A percentile compares a stretch with the other conserved stretches of the same genome.
Conservation (phyloP, 2,888 invertebrate species). For the Baronia brevicornis region DNA sequence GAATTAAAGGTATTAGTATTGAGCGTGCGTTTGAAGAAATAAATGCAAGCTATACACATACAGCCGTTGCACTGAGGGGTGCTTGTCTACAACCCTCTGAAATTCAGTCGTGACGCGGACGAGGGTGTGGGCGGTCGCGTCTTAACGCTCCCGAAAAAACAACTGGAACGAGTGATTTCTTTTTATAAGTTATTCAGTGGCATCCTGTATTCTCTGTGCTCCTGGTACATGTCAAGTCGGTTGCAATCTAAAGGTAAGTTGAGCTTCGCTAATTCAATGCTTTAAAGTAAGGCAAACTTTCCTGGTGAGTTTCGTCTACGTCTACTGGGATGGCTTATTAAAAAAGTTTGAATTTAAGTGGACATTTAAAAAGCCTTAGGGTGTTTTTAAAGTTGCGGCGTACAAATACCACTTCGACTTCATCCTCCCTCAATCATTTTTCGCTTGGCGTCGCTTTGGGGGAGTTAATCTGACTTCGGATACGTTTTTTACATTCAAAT, state of each 20-base stretch:
- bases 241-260: no score
- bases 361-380: slow-evolving; percentile 6
- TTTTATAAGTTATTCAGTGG: slow-evolving; percentile 6
- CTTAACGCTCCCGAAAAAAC: neutral
- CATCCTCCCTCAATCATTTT: slow-evolving; percentile 13
- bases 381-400: slow-evolving; percentile 9
- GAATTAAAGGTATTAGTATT: slow-evolving; percentile 9
- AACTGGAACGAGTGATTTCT: slow-evolving; percentile 1
- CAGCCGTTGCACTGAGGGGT: slow-evolving; percentile 13
- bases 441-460: slow-evolving; percentile 12
- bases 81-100: slow-evolving; percentile 12
- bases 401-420: slow-evolving; percentile 5
- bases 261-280: no score
- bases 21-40: slow-evolving; percentile 2
- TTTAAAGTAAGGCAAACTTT: no score
- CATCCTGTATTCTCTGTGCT: no score
- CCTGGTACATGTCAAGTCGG: no score
- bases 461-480: slow-evolving; percentile 13
- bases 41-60: slow-evolving; percentile 6
- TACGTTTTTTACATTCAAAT: no score
- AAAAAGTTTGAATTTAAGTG: slow-evolving; percentile 8
- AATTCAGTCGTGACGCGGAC: slow-evolving; percentile 11
- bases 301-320: neutral
- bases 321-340: slow-evolving; percentile 1
- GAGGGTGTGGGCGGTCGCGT: slow-evolving; percentile 4